A percentile compares a stretch with the other conserved stretches of the same genome.
Conservation (phyloP, 1,140 invertebrate genomes). For the Drosophila rufa region DNA sequence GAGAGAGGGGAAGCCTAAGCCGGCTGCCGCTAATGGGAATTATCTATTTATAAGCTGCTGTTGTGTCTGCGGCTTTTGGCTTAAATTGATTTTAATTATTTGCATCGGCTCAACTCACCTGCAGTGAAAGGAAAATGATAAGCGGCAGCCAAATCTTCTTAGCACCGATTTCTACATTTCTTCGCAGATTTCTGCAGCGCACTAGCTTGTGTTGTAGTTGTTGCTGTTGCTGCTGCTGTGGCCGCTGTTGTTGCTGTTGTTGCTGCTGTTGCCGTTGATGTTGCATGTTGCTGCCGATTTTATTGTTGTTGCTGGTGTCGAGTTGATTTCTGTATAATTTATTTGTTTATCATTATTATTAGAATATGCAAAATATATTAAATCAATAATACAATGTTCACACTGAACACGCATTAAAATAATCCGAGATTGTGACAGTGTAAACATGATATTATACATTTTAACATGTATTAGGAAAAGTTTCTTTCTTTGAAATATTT, state of each 20-base stretch:
- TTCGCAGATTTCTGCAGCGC: conserved; percentile 58
- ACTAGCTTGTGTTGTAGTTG: conserved; percentile 40
- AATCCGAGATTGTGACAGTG: no score
- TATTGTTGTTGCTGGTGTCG: conserved; percentile 20
- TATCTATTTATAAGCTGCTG: conserved; percentile 57
- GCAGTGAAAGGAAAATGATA: conserved; percentile 84
- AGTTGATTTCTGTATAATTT: conserved; percentile 34
- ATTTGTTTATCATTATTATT: conserved; percentile 47
- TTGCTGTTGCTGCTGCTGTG: conserved; percentile 32
- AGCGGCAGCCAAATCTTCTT: conserved; percentile 83
- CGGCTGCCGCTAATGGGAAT: conserved; percentile 51
- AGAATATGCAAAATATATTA: no score
- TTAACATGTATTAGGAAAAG: no score
- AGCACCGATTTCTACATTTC: conserved; percentile 59
- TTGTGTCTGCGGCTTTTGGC: conserved; percentile 43
- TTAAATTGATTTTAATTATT: conserved; percentile 63
- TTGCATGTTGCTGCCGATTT: conserved; percentile 18
- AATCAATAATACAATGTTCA: neutral
- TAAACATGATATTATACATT: neutral
- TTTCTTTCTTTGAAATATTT: neutral
- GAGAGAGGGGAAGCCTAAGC: conserved; percentile 21
- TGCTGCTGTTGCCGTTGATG: conserved; percentile 34
- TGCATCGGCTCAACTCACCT: conserved; percentile 65
- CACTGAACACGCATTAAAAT: neutral
- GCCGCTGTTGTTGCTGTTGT: conserved; percentile 28